Base-by-base conservation (phyloP, 2,888 invertebrate genomes). In the Diplolepis rosae region DNA sequence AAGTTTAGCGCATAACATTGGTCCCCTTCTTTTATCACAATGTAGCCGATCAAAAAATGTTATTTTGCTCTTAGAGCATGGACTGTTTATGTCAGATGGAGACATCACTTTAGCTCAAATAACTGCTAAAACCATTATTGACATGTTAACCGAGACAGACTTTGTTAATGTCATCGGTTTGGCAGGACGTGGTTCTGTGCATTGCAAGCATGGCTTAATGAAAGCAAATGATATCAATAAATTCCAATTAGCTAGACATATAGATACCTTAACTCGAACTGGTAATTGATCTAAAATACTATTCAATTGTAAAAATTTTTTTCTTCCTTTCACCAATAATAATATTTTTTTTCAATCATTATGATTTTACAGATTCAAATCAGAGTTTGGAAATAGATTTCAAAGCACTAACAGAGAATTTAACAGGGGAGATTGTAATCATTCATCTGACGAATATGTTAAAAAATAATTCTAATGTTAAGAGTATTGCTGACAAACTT, bases 221-320 rank as follows among this genome's bases (percentile, higher is more conserved):
- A 82, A 77, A 42, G 87, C 88, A 1, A 87, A 86, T 3, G 88
- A 88, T 70, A 80, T 88, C 4, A 88, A 88, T 68, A 89, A 88
- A 66, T 85, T 85, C 69, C 84, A 87, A 65, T 72, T 89, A 28
- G 82, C 79, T 3, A 73, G 87, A 24, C 82, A 85, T 66, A 82
- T 89, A 18, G 88, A 88, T 32, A 73, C 82, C 61, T 80, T 87
- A 50, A 73, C 69, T 2, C 77, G 84, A 77, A 82, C 77, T 70
- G 85, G 86, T 84, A 77, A 65, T 32, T 65, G 15, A 30, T n/a
- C 52, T 32, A 13, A 35, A 51, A 61, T 42, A 28, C 6, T 27
- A 24, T 6, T 11, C 76, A 6, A 13, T 27, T 15, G 30, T 45
- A 27, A 18, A 30, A 35, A 24, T 52, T 65, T 7, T 65, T 2